Percentiles rank a stretch among this genome's conserved stretches.
Conservation (phyloP, 2,113 vertebrate genomes). For the Otocyon megalotis region DNA sequence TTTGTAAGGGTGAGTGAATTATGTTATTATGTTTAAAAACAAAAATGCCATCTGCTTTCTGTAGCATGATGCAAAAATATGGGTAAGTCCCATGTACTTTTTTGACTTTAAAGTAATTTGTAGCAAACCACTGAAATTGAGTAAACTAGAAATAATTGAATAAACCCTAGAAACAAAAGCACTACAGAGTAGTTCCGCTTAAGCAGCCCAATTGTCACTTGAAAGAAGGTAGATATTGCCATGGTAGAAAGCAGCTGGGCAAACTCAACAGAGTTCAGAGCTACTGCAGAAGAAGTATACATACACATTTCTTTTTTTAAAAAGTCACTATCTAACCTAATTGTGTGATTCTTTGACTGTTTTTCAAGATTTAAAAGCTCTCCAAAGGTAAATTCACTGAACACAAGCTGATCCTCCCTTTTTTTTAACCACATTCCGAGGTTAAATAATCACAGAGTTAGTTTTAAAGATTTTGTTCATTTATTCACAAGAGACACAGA, state of each 20-base stretch:
- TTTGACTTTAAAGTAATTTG: neutral
- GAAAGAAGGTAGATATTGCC: neutral
- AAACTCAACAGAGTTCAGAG: neutral
- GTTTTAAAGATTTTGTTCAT: too few species aligned
- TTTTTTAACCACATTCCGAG: neutral
- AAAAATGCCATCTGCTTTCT: neutral
- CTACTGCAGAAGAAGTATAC: neutral
- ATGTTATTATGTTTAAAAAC: conserved; percentile 35
- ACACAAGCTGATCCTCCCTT: neutral
- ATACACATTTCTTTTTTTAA: neutral
- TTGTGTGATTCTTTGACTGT: neutral
- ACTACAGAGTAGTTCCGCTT: neutral
- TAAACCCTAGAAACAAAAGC: neutral
- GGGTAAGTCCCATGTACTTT: neutral
- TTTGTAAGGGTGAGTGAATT: neutral
- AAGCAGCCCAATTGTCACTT: neutral
- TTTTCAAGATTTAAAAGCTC: conserved; percentile 9
- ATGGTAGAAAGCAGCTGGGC: neutral
- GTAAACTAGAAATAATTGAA: neutral
- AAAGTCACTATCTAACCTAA: neutral
- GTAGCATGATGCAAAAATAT: neutral
- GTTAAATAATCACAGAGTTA: neutral
- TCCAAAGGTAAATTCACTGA: conserved; percentile 5
- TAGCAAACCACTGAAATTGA: neutral
- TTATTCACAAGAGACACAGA: too few species aligned